phyloP scores from a whole-genome alignment of 2,888 invertebrate species.

The Ernsta delagoae region DNA sequence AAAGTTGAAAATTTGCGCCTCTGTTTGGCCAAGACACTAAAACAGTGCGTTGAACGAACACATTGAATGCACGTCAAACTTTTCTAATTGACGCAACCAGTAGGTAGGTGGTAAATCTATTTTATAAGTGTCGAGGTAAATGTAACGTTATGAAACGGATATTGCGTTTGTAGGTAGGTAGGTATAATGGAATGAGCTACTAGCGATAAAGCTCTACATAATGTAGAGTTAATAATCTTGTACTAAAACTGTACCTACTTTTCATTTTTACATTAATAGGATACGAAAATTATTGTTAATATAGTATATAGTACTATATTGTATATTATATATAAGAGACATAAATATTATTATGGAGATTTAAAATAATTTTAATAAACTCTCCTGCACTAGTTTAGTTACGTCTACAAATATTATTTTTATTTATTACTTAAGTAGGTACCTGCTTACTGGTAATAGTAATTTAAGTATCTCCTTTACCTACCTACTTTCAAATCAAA shows the following conservation, averaged over 20 bases:
- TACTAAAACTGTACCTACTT: neutral
- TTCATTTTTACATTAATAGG: too few relatives aligned
- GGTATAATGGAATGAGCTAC: neutral
- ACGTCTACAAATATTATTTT: too few relatives aligned
- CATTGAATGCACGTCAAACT: constrained; percentile 58
- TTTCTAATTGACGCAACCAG: constrained; percentile 60
- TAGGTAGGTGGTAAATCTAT: constrained; percentile 35
- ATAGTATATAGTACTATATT: too few relatives aligned
- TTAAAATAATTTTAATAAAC: too few relatives aligned
- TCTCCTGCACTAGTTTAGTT: too few relatives aligned
- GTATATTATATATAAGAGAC: too few relatives aligned
- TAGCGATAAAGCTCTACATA: neutral
- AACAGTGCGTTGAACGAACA: constrained; percentile 63
- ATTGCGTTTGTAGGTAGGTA: constrained; percentile 5
- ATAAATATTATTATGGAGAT: too few relatives aligned
- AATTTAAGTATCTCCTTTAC: too few relatives aligned
- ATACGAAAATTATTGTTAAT: too few relatives aligned
- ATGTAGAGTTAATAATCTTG: neutral
- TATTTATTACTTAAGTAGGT: too few relatives aligned
- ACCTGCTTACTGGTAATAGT: too few relatives aligned
- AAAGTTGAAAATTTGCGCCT: constrained; percentile 75
- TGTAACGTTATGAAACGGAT: constrained; percentile 23
- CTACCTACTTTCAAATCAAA: too few relatives aligned
- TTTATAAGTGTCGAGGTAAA: constrained; percentile 19
- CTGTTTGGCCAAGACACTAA: constrained; percentile 68